phyloP scores from a whole-genome alignment of 2,113 vertebrate species.

The Zosterops lateralis region DNA sequence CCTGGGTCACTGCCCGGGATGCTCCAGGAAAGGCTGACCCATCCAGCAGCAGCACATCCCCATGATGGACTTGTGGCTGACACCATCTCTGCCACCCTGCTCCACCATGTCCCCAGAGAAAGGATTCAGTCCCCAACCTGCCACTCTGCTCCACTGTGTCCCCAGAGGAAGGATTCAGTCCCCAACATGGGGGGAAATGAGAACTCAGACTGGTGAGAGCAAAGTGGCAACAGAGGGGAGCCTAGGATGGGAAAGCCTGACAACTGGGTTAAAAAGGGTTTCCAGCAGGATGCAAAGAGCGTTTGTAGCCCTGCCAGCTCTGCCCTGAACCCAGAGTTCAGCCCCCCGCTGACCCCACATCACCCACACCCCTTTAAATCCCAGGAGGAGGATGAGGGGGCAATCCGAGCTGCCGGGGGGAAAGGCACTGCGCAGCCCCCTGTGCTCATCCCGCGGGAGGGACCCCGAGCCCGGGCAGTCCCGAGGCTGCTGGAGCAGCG shows the following conservation, averaged over 20 bases:
- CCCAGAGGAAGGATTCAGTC: background rate
- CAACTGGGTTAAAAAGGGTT: background rate
- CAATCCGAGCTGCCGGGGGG: background rate
- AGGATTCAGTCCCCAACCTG: background rate
- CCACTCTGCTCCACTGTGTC: background rate
- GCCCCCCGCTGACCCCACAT: background rate
- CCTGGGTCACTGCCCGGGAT: fast-evolving
- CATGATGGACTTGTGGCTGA: background rate
- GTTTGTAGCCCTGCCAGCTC: background rate
- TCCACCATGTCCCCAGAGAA: no score
- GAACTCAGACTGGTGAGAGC: background rate
- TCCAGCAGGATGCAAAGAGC: background rate
- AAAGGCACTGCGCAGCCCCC: background rate
- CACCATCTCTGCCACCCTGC: background rate
- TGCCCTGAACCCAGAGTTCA: background rate
- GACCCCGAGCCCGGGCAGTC: background rate
- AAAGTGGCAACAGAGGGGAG: background rate
- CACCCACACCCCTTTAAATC: background rate
- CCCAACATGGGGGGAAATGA: fast-evolving
- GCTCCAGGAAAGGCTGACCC: background rate
- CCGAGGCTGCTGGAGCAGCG: background rate
- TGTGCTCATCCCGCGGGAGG: background rate
- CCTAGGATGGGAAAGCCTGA: background rate
- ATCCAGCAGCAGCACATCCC: background rate
- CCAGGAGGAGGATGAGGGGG: background rate